phyloP scores from a whole-genome alignment of 2,797 vertebrate genomes.

The Enteromius mattozi region DNA sequence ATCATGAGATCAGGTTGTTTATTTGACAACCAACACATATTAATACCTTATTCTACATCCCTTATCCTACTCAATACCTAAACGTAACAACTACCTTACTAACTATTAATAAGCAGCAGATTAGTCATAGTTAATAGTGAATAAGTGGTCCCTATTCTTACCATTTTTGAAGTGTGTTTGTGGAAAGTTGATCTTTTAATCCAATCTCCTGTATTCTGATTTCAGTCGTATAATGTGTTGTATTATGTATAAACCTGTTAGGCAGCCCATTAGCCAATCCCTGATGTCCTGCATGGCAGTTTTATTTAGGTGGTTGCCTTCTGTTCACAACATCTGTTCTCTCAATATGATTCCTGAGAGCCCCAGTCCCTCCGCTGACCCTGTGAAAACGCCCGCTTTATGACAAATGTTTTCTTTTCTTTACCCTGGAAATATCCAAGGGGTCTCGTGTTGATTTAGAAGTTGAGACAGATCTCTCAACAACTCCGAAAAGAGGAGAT shows the following conservation, averaged over 20 bases:
- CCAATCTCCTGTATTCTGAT: neutral
- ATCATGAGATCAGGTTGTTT: neutral
- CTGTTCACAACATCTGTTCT: slow-evolving; percentile 29
- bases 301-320: slow-evolving; percentile 23
- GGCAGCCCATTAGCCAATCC: slow-evolving; percentile 1
- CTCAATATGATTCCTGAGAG: slow-evolving; percentile 17
- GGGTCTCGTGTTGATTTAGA: slow-evolving; percentile 1
- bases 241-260: slow-evolving; percentile 27
- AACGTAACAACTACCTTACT: no score
- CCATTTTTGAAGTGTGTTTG: slow-evolving; percentile 39
- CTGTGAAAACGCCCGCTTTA: neutral
- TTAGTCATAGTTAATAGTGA: no score
- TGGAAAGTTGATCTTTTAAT: slow-evolving; percentile 4
- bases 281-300: neutral
- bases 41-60: no score
- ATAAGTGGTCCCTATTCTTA: no score
- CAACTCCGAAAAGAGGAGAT: neutral
- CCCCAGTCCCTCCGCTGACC: neutral
- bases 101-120: no score
- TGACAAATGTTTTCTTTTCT: neutral
- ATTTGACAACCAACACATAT: neutral
- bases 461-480: slow-evolving; percentile 16
- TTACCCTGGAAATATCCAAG: slow-evolving; percentile 3
- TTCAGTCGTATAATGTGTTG: slow-evolving; percentile 7
- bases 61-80: no score